phyloP scores from a whole-genome alignment of 2,797 vertebrate species.

The Emys orbicularis region DNA sequence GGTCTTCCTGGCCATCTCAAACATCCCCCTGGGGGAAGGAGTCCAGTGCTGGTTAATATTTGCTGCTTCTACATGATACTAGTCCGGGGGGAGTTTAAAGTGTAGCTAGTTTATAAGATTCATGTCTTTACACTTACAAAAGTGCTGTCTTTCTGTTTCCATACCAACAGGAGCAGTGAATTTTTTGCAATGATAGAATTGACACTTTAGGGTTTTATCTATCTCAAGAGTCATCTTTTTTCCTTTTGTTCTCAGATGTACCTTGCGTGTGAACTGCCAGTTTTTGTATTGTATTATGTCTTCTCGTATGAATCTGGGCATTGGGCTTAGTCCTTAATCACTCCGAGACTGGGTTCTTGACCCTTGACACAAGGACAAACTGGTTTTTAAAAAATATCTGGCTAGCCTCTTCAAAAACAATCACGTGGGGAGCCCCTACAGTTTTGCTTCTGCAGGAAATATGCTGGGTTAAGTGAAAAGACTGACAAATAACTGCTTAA shows the following conservation, averaged over 20 bases:
- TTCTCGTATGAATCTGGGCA: neutral
- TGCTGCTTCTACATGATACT: neutral
- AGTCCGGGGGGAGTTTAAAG: neutral
- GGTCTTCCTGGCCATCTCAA: neutral
- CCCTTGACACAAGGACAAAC: slow-evolving; percentile 22
- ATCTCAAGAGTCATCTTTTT: neutral
- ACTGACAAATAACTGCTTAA: neutral
- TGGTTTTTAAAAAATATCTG: slow-evolving; percentile 18
- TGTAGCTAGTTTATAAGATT: neutral
- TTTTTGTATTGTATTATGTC: slow-evolving; percentile 16
- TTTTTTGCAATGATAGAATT: slow-evolving; percentile 10
- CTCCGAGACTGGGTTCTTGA: slow-evolving; percentile 4
- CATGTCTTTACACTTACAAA: neutral
- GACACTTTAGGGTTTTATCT: too few species aligned
- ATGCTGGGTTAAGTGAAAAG: neutral
- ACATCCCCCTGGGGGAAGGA: neutral
- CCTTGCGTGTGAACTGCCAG: neutral
- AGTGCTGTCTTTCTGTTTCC: slow-evolving; percentile 49
- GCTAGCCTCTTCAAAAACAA: neutral
- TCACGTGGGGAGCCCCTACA: neutral
- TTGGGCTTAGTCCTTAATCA: neutral
- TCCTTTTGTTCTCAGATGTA: neutral
- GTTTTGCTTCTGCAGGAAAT: neutral
- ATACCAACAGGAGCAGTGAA: slow-evolving; percentile 2
- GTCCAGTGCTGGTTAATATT: slow-evolving; percentile 19